Evolutionary conservation across 2,888 invertebrate genomes (phyloP).

Genomic region (Pardosa pseudoannulata): DNA sequence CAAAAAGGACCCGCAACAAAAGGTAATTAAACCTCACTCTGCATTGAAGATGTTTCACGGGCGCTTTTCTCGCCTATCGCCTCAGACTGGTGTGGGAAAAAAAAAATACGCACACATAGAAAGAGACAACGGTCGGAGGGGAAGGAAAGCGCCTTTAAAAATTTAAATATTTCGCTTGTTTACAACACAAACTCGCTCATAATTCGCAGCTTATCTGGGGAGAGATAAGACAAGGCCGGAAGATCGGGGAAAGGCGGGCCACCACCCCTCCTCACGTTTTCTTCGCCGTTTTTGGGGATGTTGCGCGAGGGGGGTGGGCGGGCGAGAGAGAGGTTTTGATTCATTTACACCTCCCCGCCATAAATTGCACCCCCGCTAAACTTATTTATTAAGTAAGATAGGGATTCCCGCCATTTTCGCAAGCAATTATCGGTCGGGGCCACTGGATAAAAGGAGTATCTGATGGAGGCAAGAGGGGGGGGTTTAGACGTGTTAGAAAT

Average conservation of each 20-base stretch:
- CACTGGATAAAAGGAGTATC: slow-evolving; percentile 17
- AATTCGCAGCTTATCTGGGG: background rate
- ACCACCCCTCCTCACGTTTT: too few relatives aligned
- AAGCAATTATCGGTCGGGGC: slow-evolving; percentile 23
- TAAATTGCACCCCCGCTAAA: slow-evolving; percentile 39
- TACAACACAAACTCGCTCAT: slow-evolving; percentile 49
- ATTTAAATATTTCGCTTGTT: slow-evolving; percentile 58
- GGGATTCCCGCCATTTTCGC: slow-evolving; percentile 23
- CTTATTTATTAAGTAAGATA: slow-evolving; percentile 71
- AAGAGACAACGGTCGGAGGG: too few relatives aligned
- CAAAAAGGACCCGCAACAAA: slow-evolving; percentile 3
- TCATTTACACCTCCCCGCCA: slow-evolving; percentile 51
- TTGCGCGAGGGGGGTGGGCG: too few relatives aligned
- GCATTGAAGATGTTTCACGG: background rate
- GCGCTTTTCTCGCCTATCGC: too few relatives aligned
- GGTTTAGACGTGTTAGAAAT: too few relatives aligned
- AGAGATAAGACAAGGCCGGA: background rate
- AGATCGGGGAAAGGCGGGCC: background rate
- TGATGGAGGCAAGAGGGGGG: slow-evolving; percentile 3
- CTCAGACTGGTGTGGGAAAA: background rate
- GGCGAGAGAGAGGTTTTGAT: slow-evolving; percentile 43
- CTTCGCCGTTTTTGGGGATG: slow-evolving; percentile 6
- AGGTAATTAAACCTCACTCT: slow-evolving; percentile 1
- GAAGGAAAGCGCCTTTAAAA: slow-evolving; percentile 42
- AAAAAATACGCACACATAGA: too few relatives aligned